phyloP scores from a whole-genome alignment of 2,113 vertebrate genomes.

The Lasiurus cinereus region DNA sequence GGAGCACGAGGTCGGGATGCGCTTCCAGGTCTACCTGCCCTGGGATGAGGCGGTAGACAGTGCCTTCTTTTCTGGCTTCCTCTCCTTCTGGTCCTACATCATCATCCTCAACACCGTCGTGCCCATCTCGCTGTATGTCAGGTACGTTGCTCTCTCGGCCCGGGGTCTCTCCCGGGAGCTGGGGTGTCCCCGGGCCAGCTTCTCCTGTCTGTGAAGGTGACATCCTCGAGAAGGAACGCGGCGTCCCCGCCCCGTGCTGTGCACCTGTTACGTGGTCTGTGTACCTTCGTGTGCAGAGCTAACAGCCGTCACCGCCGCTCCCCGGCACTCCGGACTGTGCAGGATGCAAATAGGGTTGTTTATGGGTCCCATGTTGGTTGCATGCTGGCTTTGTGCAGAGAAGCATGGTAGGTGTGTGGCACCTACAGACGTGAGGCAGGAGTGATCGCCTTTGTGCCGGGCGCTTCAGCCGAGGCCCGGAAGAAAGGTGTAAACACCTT shows the following conservation, averaged over 20 bases:
- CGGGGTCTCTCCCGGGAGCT: not conserved
- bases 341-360: not conserved
- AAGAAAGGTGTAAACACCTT: not conserved
- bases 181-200: not conserved
- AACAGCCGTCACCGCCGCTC: not conserved
- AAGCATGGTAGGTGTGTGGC: not conserved
- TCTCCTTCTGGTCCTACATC: constrained; percentile 98
- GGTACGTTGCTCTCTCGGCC: constrained; percentile 85
- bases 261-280: not conserved
- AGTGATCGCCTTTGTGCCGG: not conserved
- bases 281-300: not conserved
- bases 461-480: not conserved
- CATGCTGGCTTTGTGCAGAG: not conserved
- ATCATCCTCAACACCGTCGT: constrained; percentile 99
- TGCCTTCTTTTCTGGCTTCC: constrained; percentile 95
- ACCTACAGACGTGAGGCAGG: not conserved
- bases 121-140: constrained; percentile 97
- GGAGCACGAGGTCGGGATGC: constrained; percentile 93
- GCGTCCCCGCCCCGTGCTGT: not conserved
- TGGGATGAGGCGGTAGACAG: constrained; percentile 96
- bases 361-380: not conserved
- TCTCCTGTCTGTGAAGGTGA: not conserved
- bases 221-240: not conserved
- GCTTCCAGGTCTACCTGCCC: constrained; percentile 96
- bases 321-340: not conserved